Conservation (phyloP, 2,113 vertebrate genomes). For the Phaetusa simplex region DNA sequence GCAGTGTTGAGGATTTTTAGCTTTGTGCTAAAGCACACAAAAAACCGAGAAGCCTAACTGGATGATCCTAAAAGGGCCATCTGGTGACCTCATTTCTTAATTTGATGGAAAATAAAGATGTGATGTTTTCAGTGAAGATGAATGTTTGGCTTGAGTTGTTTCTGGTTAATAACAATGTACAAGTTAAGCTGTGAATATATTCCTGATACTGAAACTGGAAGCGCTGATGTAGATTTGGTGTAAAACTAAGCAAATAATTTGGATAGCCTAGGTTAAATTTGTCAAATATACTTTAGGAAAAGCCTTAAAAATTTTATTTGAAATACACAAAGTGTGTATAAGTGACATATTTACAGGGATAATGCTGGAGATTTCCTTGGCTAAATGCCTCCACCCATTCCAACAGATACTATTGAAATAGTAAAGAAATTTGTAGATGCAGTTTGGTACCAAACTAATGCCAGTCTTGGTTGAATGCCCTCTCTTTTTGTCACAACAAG, state of each 20-base stretch:
- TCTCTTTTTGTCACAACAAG: not conserved
- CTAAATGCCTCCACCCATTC: not conserved
- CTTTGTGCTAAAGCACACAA: not conserved
- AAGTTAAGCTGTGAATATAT: conserved; percentile 26
- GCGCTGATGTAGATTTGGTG: not conserved
- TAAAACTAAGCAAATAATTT: not conserved
- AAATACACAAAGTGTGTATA: not conserved
- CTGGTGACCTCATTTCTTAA: conserved; percentile 48
- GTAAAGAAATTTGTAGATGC: not conserved
- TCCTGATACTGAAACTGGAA: not conserved
- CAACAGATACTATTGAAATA: not conserved
- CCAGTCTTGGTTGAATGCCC: not conserved
- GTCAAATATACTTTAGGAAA: not conserved
- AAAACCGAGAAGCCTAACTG: not conserved
- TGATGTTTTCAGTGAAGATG: not conserved
- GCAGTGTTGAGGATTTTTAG: not conserved
- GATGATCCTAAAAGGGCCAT: not conserved
- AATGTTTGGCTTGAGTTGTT: not conserved
- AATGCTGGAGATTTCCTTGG: not conserved
- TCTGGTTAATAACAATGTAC: not conserved
- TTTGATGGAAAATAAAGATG: not conserved
- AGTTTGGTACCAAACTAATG: not conserved
- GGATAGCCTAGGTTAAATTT: not conserved
- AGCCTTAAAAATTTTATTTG: not conserved
- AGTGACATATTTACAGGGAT: not conserved